Base-by-base conservation (phyloP, 2,113 vertebrate species). In the Halcyon senegalensis region DNA sequence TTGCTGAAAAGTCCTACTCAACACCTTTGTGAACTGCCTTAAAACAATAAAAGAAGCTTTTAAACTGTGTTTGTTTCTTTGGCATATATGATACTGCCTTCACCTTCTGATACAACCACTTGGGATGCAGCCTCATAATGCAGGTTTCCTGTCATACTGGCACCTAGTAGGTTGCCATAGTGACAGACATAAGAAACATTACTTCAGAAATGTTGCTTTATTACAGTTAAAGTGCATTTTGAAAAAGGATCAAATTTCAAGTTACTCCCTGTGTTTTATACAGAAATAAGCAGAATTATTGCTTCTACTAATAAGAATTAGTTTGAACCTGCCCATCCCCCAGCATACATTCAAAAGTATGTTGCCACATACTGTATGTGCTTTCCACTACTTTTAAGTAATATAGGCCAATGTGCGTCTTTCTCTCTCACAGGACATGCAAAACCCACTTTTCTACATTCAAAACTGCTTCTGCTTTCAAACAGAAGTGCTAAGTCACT, bases 91-190 rank as follows among this genome's bases (percentile, higher is more conserved):
- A 56, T 91, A 48, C 80, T 55, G 43, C n/a, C 73, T 84, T 60
- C 0, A 39, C 76, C 84, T 90, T 30, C 70, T 28, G 82, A 82
- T 3, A 5, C 41, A 31, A 16, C 39, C 81, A 60, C 95, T 41
- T 35, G 77, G 94, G 95, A 94, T 90, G 77, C 85, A 91, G 93
- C 74, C 69, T 87, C 63, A 13, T 62, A 53, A 50, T 4, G 92
- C 89, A 87, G 94, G 94, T 77, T 78, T 78, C 84, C 94, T 87
- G 96, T 87, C 90, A 89, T 37, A 55, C 84, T 69, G 2, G 11
- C 92, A 74, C 85, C 67, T 60, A n/a, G 64, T 60, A 21, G 91
- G 97, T 97, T 97, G 96, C 97, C 93, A 97, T 97, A 95, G 96
- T 87, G 93, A 97, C 96, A 84, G 78, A 75, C 68, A 44, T 28